Conservation (phyloP, 2,797 vertebrate genomes). For the Sebastiscus albofasciatus region DNA sequence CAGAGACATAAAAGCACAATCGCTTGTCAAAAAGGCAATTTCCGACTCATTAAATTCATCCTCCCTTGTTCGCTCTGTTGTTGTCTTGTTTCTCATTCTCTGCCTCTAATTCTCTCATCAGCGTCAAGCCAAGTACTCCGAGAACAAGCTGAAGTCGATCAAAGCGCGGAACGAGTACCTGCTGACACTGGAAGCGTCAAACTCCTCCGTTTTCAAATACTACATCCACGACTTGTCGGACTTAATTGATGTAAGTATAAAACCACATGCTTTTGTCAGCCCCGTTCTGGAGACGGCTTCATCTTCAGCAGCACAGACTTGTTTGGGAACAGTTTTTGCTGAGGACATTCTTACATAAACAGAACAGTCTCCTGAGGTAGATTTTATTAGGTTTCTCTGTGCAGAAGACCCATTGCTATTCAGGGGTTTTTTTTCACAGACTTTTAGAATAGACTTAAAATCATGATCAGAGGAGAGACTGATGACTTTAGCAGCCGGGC, state of each 20-base stretch:
- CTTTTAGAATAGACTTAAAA: conserved; percentile 44
- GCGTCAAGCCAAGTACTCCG: conserved; percentile 98
- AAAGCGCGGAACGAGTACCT: conserved; percentile 98
- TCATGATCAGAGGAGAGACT: conserved; percentile 24
- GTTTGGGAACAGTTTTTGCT: conserved; percentile 8
- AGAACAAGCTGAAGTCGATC: conserved; percentile 99
- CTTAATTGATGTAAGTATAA: conserved; percentile 96
- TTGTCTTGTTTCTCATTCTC: conserved; percentile 41
- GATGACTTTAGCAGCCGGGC: conserved; percentile 49
- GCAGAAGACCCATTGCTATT: conserved; percentile 10
- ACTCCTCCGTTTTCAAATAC: conserved; percentile 98
- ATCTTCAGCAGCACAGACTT: conserved; percentile 3
- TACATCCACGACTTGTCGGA: conserved; percentile 99
- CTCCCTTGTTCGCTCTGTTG: conserved; percentile 30
- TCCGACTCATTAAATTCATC: conserved; percentile 53
- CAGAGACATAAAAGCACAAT: conserved; percentile 56
- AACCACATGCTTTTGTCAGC: not conserved
- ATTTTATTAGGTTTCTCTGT: conserved; percentile 22
- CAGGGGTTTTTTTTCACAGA: conserved; percentile 29
- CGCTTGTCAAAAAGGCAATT: conserved; percentile 50
- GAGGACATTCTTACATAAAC: not conserved
- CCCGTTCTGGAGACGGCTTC: conserved; percentile 7
- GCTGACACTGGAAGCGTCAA: conserved; percentile 96
- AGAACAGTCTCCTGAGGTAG: not conserved
- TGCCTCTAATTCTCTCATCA: conserved; percentile 70